These are phyloP conservation scores for Scatophagus argus DNA, from an alignment of 2,113 vertebrate genomes.

Conservation along the genomic window DNA sequence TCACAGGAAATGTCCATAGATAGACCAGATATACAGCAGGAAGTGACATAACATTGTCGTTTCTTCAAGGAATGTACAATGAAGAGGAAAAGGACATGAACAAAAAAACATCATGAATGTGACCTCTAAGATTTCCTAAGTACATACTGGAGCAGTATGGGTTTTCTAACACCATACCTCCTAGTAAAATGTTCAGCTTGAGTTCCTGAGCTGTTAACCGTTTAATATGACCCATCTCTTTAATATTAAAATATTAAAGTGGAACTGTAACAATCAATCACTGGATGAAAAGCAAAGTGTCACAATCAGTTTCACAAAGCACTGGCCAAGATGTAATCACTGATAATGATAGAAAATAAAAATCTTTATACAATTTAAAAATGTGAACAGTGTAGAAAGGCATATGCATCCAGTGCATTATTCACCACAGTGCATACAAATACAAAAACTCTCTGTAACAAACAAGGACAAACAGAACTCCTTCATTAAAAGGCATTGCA, in stretches of 20 bases:
- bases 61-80: constrained; percentile 44
- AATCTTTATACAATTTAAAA: constrained; percentile 20
- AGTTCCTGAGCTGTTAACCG: constrained; percentile 68
- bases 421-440: constrained; percentile 58
- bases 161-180: background rate
- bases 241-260: background rate
- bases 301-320: constrained; percentile 13
- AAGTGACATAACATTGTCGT: constrained; percentile 49
- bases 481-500: constrained; percentile 51
- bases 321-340: constrained; percentile 35
- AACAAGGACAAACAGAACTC: constrained; percentile 19
- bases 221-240: background rate
- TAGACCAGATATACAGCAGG: constrained; percentile 43
- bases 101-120: constrained; percentile 17
- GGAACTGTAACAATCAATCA: constrained; percentile 1
- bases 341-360: background rate
- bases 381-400: constrained; percentile 48
- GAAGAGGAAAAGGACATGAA: constrained; percentile 1
- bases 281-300: background rate
- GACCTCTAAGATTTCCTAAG: background rate
- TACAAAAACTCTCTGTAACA: constrained; percentile 8
- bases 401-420: constrained; percentile 79
- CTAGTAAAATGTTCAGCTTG: constrained; percentile 1
- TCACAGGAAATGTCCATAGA: constrained; percentile 49
- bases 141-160: background rate